A percentile compares a stretch with the other conserved stretches of the same genome.
Conservation (phyloP, 2,113 vertebrate genomes). For the Cervus canadensis region DNA sequence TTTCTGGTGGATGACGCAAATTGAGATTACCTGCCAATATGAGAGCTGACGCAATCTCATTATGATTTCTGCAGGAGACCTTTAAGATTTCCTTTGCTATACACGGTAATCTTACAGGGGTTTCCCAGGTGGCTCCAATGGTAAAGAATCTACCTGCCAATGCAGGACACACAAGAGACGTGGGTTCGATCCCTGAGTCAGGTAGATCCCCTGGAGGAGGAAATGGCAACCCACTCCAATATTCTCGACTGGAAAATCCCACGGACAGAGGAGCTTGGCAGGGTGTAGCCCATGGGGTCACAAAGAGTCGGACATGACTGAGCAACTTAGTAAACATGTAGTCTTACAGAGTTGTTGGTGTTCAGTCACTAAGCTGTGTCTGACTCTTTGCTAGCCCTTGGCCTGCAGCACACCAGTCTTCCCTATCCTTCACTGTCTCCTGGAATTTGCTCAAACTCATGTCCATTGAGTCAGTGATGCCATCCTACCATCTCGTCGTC, state of each 20-base stretch:
- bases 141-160: background rate
- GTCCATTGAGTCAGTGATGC: background rate
- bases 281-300: background rate
- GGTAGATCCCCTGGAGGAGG: background rate
- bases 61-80: background rate
- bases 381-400: background rate
- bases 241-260: background rate
- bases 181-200: background rate
- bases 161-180: background rate
- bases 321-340: background rate
- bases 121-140: background rate
- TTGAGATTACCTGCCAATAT: background rate
- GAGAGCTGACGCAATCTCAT: background rate
- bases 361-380: background rate
- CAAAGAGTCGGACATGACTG: background rate
- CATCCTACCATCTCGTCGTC: background rate
- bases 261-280: background rate
- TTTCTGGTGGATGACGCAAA: background rate
- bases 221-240: background rate
- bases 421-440: background rate
- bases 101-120: background rate
- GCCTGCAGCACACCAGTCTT: background rate
- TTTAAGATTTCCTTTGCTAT: background rate
- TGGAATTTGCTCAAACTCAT: background rate
- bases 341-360: background rate